Evolutionary conservation across 2,888 invertebrate species (phyloP).

Genomic region (Drosophila pegasa): DNA sequence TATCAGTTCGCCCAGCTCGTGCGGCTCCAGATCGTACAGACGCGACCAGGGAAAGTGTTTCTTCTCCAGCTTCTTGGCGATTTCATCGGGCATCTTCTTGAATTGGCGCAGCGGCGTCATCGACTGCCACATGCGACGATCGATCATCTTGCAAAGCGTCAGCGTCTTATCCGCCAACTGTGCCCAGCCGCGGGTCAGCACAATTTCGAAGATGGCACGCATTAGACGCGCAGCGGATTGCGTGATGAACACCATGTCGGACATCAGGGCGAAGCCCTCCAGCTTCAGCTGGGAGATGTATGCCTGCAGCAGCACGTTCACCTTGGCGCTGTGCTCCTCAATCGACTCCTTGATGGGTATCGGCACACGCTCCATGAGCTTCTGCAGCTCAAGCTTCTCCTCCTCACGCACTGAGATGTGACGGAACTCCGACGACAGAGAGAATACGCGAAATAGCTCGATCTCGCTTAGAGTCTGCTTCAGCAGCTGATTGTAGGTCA

Average conservation of each 20-base stretch:
- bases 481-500: constrained; percentile 97
- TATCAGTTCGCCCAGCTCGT: constrained; percentile 95
- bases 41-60: constrained; percentile 98
- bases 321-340: constrained; percentile 97
- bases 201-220: constrained; percentile 99
- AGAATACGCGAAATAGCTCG: constrained; percentile 98
- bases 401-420: constrained; percentile 97
- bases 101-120: constrained; percentile 99
- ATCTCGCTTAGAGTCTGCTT: constrained; percentile 99
- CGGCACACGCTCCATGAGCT: constrained; percentile 95
- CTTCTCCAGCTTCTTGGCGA: constrained; percentile 98
- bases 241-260: constrained; percentile 99
- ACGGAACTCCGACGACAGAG: constrained; percentile 97
- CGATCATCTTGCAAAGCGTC: constrained; percentile 99
- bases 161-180: constrained; percentile 98
- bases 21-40: constrained; percentile 97
- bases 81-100: constrained; percentile 98
- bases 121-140: constrained; percentile 99
- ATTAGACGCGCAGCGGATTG: constrained; percentile 98
- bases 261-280: constrained; percentile 99
- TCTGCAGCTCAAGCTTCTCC: constrained; percentile 98
- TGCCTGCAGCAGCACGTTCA: constrained; percentile 97
- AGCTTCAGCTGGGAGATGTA: constrained; percentile 99
- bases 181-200: constrained; percentile 97
- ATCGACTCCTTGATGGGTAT: constrained; percentile 99